Evolutionary conservation across 2,113 vertebrate species (phyloP), one percentile per base, ranked within the genome.

Genomic region (Amphiprion ocellaris): DNA sequence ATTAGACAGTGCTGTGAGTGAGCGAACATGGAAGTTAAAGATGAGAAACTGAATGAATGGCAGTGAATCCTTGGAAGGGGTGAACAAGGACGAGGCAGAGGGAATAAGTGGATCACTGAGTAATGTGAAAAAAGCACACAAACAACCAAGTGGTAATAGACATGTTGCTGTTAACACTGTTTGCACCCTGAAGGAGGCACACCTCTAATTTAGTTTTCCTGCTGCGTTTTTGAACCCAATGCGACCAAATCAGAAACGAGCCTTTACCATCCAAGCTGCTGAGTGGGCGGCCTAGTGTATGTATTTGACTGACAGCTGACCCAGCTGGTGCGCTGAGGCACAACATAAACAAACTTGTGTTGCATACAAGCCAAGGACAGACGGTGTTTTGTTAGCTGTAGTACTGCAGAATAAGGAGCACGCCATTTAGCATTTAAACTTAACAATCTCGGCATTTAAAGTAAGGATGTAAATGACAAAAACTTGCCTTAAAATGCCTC

Each of bases 101-200:
- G 21, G 81, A 54, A 61, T 46, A 5, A 11, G 26, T 47, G 55
- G 39, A 39, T 44, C 69, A 70, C 24, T n/a, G 62, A 53, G 55
- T 58, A 5, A 41, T 12, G 1, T 11, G 33, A 14, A 4, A 23
- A 49, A 26, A 58, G 14, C 7, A 26, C 46, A 58, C 33, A 9
- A 2, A 23, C 49, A 19, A 52, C 19, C 19, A 21, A 28, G 9
- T 39, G 12, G 49, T 10, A 49, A 64, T 55, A 47, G 62, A 73
- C 21, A 58, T 64, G 41, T 10, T 69, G 65, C 55, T 53, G 10
- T 55, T 11, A 10, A 41, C 39, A 41, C 39, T 10, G 39, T 41
- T 41, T 10, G 10, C 41, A 44, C 41, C 41, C 41, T 14, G 41
- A 44, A 14, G 41, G 14, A 44, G 41, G 14, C 41, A 15, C 4